A percentile compares a stretch with the other conserved stretches of the same genome.
These are phyloP conservation scores for Lepidurus apus DNA, from an alignment of 1,140 invertebrate genomes.

Conservation along the genomic window DNA sequence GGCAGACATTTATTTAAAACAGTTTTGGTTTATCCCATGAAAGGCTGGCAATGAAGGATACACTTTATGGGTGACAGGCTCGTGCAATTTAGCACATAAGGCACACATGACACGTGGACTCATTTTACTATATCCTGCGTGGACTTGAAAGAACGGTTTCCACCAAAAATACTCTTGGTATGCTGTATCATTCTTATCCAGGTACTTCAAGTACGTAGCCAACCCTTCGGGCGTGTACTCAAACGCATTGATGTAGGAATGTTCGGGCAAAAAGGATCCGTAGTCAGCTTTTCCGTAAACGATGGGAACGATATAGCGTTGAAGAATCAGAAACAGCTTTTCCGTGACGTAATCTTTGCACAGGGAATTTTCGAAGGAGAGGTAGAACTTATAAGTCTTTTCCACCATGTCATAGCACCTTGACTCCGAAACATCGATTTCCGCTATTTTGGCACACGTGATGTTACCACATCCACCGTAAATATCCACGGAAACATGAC, in stretches of 20 bases:
- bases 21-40: too few species aligned
- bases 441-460: constrained; percentile 37
- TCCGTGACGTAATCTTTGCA: constrained; percentile 43
- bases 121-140: neutral
- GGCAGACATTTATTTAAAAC: too few species aligned
- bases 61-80: neutral
- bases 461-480: constrained; percentile 42
- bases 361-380: constrained; percentile 38
- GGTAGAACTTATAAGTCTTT: constrained; percentile 34
- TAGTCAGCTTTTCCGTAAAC: constrained; percentile 40
- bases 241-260: constrained; percentile 44
- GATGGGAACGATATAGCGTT: constrained; percentile 38
- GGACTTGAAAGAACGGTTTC: constrained; percentile 36
- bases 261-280: constrained; percentile 38
- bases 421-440: constrained; percentile 25
- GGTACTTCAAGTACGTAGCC: constrained; percentile 35
- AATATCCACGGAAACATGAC: constrained; percentile 42
- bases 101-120: neutral
- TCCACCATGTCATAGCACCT: constrained; percentile 38
- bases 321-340: constrained; percentile 39
- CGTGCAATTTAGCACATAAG: neutral
- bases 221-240: constrained; percentile 29
- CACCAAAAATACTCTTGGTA: constrained; percentile 35
- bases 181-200: constrained; percentile 37
- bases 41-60: neutral